A percentile compares a stretch with the other conserved stretches of the same genome.
Conservation (phyloP, 2,113 vertebrate genomes). For the Pluvialis apricaria region DNA sequence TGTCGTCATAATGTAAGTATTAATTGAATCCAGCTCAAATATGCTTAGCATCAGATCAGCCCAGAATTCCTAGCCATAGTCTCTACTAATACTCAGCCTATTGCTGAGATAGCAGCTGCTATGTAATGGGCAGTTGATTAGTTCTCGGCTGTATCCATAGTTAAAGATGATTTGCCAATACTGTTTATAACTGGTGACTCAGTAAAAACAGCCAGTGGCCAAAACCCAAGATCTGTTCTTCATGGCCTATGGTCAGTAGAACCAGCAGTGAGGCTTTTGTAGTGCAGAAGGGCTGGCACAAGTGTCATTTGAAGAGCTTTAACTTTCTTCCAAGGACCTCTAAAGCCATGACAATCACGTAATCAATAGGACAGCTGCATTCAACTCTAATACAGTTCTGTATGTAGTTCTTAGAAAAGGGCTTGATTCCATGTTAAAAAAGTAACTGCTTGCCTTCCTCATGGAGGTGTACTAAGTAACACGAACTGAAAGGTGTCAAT, state of each 20-base stretch:
- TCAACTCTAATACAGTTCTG: neutral
- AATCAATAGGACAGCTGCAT: neutral
- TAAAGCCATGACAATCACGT: neutral
- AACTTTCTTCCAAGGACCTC: neutral
- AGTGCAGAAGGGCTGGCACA: neutral
- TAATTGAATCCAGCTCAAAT: neutral
- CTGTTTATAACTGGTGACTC: neutral
- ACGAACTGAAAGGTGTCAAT: neutral
- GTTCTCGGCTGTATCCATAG: neutral
- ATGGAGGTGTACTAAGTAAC: neutral
- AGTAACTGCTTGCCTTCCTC: neutral
- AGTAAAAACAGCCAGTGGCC: neutral
- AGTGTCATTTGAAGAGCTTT: neutral
- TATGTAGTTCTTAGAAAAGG: neutral
- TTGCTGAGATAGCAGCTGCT: fast-evolving
- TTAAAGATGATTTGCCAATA: neutral
- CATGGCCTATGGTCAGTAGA: neutral
- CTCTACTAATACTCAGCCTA: neutral
- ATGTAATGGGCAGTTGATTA: neutral
- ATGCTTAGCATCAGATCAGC: neutral
- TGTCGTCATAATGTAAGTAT: fast-evolving
- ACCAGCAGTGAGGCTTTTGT: neutral
- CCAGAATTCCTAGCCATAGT: neutral
- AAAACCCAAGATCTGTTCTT: neutral
- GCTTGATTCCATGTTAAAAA: neutral